Evolutionary conservation across 2,113 vertebrate species (phyloP).

Genomic region (Eulemur rufifrons): DNA sequence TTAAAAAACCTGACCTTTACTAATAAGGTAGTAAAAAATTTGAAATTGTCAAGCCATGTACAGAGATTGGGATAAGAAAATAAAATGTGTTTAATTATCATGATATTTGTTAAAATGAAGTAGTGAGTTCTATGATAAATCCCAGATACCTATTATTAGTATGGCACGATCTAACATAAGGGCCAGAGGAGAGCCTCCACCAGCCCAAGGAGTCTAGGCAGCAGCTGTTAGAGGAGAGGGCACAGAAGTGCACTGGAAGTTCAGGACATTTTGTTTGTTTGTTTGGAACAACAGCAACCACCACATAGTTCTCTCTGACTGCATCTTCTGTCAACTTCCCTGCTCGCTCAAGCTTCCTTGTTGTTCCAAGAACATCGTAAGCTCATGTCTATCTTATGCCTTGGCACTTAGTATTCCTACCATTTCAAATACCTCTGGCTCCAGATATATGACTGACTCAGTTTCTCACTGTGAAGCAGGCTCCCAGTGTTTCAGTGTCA

Average conservation of each 20-base stretch:
- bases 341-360: neutral
- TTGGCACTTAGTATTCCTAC: neutral
- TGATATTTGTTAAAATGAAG: neutral
- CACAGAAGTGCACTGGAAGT: neutral
- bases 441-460: neutral
- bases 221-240: neutral
- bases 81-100: constrained; percentile 34
- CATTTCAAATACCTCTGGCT: neutral
- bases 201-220: neutral
- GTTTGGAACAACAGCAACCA: neutral
- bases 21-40: constrained; percentile 20
- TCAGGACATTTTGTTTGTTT: neutral
- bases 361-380: neutral
- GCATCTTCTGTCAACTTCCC: neutral
- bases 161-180: neutral
- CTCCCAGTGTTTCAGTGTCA: neutral
- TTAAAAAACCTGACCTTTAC: constrained; percentile 26
- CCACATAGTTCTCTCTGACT: neutral
- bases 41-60: constrained; percentile 1
- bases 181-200: neutral
- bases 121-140: neutral
- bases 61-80: constrained; percentile 21
- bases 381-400: neutral
- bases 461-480: neutral
- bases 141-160: neutral